A percentile compares a stretch with the other conserved stretches of the same genome.
phyloP scores from a whole-genome alignment of 1,140 invertebrate genomes.

The Penaeus indicus region DNA sequence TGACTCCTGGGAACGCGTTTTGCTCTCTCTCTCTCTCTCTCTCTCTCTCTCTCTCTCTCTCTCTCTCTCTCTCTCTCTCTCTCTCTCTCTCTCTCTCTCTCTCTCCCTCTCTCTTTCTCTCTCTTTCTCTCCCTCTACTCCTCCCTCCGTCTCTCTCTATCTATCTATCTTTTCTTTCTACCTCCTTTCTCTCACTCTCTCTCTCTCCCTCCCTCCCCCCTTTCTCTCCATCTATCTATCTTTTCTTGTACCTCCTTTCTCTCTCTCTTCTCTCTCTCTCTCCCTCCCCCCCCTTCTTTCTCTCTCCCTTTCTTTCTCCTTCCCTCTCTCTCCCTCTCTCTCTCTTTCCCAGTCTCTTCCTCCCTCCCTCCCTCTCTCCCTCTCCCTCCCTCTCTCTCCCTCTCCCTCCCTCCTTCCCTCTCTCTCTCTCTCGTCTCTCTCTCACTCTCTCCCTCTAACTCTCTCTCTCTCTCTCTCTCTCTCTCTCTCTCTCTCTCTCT shows the following conservation, averaged over 20 bases:
- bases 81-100: too few species aligned
- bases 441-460: conserved; percentile 29
- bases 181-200: neutral
- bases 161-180: neutral
- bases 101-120: too few species aligned
- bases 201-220: conserved; percentile 6
- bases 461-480: conserved; percentile 31
- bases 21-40: too few species aligned
- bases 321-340: conserved; percentile 33
- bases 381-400: neutral
- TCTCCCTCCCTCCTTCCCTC: neutral
- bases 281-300: neutral
- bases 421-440: neutral
- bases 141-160: neutral
- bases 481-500: conserved; percentile 32
- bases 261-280: neutral
- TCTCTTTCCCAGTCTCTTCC: neutral
- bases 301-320: conserved; percentile 16
- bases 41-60: too few species aligned
- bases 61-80: too few species aligned
- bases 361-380: neutral
- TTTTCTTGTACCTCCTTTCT: neutral
- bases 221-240: neutral
- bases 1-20: too few species aligned
- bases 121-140: too few species aligned